phyloP scores from a whole-genome alignment of 2,113 vertebrate genomes.

The Maccullochella peelii region DNA sequence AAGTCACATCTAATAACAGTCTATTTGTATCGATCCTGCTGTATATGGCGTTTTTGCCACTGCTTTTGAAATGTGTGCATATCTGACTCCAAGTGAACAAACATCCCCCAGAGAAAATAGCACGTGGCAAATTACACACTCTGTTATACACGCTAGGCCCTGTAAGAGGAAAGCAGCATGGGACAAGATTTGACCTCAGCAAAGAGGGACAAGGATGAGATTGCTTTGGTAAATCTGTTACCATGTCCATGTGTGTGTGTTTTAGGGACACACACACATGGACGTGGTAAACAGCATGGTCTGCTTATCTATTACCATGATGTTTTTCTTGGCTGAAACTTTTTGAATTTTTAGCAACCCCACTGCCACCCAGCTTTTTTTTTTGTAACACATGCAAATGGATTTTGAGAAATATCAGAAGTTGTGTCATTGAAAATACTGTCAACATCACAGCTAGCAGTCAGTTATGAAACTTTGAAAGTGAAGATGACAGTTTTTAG shows the following conservation, averaged over 20 bases:
- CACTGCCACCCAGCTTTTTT: neutral
- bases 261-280: neutral
- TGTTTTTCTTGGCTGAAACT: conserved; percentile 46
- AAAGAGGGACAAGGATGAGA: conserved; percentile 46
- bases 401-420: neutral
- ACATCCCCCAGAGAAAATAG: conserved; percentile 23
- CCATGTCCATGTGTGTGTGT: conserved; percentile 8
- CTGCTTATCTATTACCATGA: conserved; percentile 35
- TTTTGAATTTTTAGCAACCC: conserved; percentile 9
- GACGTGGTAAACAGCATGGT: conserved; percentile 1
- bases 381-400: conserved; percentile 4
- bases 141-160: conserved; percentile 30
- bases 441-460: neutral
- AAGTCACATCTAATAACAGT: conserved; percentile 52
- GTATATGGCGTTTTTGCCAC: conserved; percentile 44
- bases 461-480: neutral
- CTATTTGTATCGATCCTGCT: conserved; percentile 51
- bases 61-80: conserved; percentile 37
- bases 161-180: conserved; percentile 9
- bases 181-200: conserved; percentile 10
- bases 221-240: conserved; percentile 59
- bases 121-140: conserved; percentile 25
- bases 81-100: conserved; percentile 21
- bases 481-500: neutral
- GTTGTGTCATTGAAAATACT: neutral